Conservation (phyloP, 1,140 invertebrate genomes). For the Zaprionus tsacasi region DNA sequence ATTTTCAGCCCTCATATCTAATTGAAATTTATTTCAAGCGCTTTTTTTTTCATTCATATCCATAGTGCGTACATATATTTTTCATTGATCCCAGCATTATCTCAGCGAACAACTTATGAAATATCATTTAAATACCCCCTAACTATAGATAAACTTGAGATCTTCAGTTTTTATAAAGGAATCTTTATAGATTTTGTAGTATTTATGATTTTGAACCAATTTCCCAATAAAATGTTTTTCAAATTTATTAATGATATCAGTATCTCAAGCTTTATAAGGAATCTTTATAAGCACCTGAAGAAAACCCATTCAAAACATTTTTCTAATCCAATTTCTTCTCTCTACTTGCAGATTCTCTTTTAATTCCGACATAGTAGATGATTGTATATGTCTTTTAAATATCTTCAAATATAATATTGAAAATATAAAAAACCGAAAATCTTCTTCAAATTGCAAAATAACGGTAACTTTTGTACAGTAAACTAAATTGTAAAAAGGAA, state of each 20-base stretch:
- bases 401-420: constrained; percentile 56
- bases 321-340: not conserved
- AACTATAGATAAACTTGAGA: no score
- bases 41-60: not conserved
- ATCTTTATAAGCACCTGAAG: not conserved
- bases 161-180: not conserved
- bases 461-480: constrained; percentile 53
- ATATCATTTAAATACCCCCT: no score
- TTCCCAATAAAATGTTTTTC: not conserved
- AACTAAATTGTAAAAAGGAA: constrained; percentile 56
- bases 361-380: constrained; percentile 62
- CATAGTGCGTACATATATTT: not conserved
- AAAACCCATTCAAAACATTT: not conserved
- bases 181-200: not conserved
- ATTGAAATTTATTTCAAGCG: not conserved
- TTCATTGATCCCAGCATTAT: not conserved
- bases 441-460: constrained; percentile 18
- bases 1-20: not conserved
- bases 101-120: no score
- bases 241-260: not conserved
- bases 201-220: not conserved
- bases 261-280: not conserved
- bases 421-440: constrained; percentile 26
- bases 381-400: constrained; percentile 57
- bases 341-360: constrained; percentile 70